phyloP scores from a whole-genome alignment of 1,140 invertebrate genomes.

The Drosophila nebulosa region DNA sequence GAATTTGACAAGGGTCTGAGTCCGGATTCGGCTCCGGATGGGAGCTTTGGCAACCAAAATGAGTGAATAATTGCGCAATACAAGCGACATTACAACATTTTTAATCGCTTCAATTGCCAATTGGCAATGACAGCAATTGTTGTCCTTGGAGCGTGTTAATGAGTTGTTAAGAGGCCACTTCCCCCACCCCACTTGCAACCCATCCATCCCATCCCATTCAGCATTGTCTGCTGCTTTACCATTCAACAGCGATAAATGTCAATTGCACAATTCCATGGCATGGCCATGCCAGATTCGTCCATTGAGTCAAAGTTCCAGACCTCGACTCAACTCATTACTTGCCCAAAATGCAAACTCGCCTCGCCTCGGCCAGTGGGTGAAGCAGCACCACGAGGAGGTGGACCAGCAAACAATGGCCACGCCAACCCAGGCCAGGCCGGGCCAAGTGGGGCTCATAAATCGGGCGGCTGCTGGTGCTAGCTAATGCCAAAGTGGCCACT shows the following conservation, averaged over 20 bases:
- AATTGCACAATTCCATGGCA: conserved; percentile 43
- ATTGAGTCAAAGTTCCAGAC: conserved; percentile 6
- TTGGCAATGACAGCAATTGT: conserved; percentile 47
- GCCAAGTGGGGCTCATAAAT: conserved; percentile 66
- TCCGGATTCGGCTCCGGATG: neutral
- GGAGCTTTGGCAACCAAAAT: conserved; percentile 35
- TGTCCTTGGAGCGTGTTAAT: conserved; percentile 62
- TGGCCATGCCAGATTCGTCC: conserved; percentile 22
- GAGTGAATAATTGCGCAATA: conserved; percentile 43
- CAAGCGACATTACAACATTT: conserved; percentile 49
- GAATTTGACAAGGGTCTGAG: conserved; percentile 49
- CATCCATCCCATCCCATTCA: neutral
- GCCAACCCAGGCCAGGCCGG: neutral
- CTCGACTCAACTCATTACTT: conserved; percentile 9
- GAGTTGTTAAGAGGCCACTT: conserved; percentile 61
- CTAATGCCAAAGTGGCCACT: conserved; percentile 61
- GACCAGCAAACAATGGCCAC: neutral
- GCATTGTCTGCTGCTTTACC: conserved; percentile 32
- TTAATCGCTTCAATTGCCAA: conserved; percentile 42
- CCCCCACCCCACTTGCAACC: neutral
- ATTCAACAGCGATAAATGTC: conserved; percentile 68
- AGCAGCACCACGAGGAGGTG: neutral
- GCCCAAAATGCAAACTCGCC: conserved; percentile 5
- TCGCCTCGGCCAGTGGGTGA: neutral
- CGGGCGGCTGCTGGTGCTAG: conserved; percentile 34